A percentile compares a stretch with the other conserved stretches of the same genome.
phyloP scores from a whole-genome alignment of 2,888 invertebrate genomes.

The Thymelicus lineola region DNA sequence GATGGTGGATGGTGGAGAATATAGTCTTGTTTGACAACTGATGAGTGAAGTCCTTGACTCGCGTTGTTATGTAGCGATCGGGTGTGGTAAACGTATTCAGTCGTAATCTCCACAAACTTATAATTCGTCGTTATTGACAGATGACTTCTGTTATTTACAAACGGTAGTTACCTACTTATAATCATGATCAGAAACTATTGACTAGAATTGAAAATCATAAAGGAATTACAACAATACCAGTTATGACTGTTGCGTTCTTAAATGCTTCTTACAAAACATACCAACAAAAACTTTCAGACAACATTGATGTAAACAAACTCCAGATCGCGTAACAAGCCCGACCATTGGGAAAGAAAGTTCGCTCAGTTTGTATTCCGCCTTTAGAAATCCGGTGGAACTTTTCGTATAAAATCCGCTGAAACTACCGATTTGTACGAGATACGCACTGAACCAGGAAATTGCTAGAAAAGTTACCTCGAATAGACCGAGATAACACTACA shows the following conservation, averaged over 20 bases:
- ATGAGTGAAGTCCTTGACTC: too few relatives aligned
- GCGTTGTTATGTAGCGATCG: too few relatives aligned
- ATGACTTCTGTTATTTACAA: too few relatives aligned
- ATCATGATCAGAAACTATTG: too few relatives aligned
- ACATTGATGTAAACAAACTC: conserved; percentile 4
- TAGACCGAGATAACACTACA: background rate
- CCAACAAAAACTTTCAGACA: background rate
- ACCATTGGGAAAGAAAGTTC: conserved; percentile 7
- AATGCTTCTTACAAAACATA: background rate
- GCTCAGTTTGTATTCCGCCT: conserved; percentile 5
- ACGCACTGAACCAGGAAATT: conserved; percentile 11
- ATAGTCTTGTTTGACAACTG: too few relatives aligned
- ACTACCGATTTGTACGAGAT: conserved; percentile 25
- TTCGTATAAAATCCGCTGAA: conserved; percentile 26
- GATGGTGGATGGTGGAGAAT: too few relatives aligned
- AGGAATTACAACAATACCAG: background rate
- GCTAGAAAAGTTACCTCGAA: conserved; percentile 9
- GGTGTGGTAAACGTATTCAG: too few relatives aligned
- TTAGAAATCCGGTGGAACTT: conserved; percentile 25
- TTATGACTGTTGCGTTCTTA: background rate
- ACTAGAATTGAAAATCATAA: too few relatives aligned
- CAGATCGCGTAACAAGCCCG: background rate
- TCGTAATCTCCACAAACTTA: too few relatives aligned
- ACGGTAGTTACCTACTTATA: too few relatives aligned
- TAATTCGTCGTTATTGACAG: too few relatives aligned